phyloP scores from a whole-genome alignment of 1,140 invertebrate species.

The Chrysoperla carnea region DNA sequence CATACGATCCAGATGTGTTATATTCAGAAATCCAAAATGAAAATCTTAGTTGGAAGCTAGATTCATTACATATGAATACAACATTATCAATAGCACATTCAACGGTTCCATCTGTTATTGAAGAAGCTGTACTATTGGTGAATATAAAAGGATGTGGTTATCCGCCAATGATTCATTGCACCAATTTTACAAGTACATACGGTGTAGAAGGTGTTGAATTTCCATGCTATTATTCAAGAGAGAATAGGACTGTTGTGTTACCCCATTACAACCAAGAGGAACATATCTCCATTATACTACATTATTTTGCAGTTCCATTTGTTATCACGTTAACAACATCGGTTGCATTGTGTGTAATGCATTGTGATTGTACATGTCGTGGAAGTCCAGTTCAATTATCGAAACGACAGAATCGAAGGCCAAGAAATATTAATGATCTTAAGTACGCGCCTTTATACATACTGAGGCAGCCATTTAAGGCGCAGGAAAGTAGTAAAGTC shows the following conservation, averaged over 20 bases:
- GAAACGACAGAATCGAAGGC: conserved; percentile 25
- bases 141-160: conserved; percentile 82
- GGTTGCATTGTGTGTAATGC: conserved; percentile 64
- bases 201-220: conserved; percentile 59
- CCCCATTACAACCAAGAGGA: conserved; percentile 60
- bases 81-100: conserved; percentile 12
- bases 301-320: conserved; percentile 65
- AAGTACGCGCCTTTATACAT: conserved; percentile 25
- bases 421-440: conserved; percentile 37
- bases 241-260: conserved; percentile 62
- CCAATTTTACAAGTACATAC: conserved; percentile 59
- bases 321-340: conserved; percentile 65
- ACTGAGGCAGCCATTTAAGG: background rate
- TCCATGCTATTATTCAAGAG: conserved; percentile 67
- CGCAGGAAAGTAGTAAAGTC: background rate
- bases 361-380: conserved; percentile 54
- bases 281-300: conserved; percentile 58
- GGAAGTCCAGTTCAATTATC: conserved; percentile 28
- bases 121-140: conserved; percentile 50
- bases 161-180: conserved; percentile 66
- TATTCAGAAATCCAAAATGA: conserved; percentile 28
- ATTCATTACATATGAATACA: conserved; percentile 19
- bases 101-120: conserved; percentile 18
- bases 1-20: conserved; percentile 33
- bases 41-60: conserved; percentile 14